Evolutionary conservation across 2,888 invertebrate genomes (phyloP).

Genomic region (Nudaria mundana): DNA sequence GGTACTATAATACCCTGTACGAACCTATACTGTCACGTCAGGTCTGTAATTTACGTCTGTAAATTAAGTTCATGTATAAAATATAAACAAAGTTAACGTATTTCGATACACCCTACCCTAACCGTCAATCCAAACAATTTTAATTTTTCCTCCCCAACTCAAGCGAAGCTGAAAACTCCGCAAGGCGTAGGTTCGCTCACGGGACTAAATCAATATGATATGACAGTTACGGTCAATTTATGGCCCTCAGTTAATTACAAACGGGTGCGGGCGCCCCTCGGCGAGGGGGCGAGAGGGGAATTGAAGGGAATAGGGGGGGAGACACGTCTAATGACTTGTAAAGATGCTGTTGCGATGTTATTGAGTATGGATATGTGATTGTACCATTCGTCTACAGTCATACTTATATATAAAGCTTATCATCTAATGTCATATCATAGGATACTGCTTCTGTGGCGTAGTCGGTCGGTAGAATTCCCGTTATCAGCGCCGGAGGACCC

Average conservation of each 20-base stretch:
- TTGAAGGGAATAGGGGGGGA: slow-evolving; percentile 23
- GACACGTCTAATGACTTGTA: slow-evolving; percentile 74
- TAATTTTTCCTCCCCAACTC: slow-evolving; percentile 50
- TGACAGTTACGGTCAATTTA: slow-evolving; percentile 82
- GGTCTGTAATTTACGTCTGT: neutral
- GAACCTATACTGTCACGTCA: too few relatives aligned
- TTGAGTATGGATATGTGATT: slow-evolving; percentile 41
- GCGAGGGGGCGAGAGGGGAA: slow-evolving; percentile 22
- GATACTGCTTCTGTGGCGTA: too few relatives aligned
- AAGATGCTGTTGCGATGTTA: slow-evolving; percentile 60
- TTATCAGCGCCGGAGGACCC: too few relatives aligned
- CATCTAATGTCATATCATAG: too few relatives aligned
- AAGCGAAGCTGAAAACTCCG: slow-evolving; percentile 45
- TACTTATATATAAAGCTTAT: neutral
- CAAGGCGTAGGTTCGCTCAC: slow-evolving; percentile 50
- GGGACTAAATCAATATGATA: slow-evolving; percentile 82
- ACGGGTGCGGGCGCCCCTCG: slow-evolving; percentile 52
- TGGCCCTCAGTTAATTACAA: slow-evolving; percentile 80
- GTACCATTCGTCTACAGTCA: slow-evolving; percentile 6
- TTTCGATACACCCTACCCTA: slow-evolving; percentile 26
- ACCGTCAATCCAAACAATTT: slow-evolving; percentile 55
- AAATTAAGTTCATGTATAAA: slow-evolving; percentile 5
- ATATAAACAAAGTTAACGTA: slow-evolving; percentile 10
- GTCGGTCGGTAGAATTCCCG: too few relatives aligned
- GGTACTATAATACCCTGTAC: too few relatives aligned